Evolutionary conservation across 2,888 invertebrate genomes (phyloP).

Genomic region (Lithosia quadra): DNA sequence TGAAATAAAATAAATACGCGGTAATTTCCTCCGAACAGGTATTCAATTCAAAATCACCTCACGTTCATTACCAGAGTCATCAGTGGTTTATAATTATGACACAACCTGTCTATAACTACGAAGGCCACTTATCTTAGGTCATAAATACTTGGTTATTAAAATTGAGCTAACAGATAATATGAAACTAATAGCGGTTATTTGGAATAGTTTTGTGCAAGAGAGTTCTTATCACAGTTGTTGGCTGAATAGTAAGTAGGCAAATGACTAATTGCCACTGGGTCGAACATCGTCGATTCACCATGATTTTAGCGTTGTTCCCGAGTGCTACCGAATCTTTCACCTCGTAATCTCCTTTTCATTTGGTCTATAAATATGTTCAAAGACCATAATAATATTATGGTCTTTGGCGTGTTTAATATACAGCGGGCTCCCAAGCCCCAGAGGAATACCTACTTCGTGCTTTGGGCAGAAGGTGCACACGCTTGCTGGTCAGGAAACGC

Average conservation of each 20-base stretch:
- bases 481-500: too few relatives aligned
- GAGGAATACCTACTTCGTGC: too few relatives aligned
- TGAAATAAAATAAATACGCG: too few relatives aligned
- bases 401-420: too few relatives aligned
- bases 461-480: too few relatives aligned
- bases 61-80: background rate
- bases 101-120: background rate
- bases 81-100: background rate
- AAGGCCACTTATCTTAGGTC: background rate
- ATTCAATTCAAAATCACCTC: too few relatives aligned
- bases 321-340: background rate
- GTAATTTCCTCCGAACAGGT: too few relatives aligned
- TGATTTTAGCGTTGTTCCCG: too few relatives aligned
- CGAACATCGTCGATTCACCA: too few relatives aligned
- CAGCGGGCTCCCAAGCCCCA: too few relatives aligned
- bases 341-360: background rate
- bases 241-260: background rate
- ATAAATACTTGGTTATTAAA: background rate
- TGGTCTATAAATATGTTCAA: too few relatives aligned
- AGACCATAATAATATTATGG: too few relatives aligned
- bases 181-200: background rate
- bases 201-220: background rate
- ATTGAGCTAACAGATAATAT: background rate
- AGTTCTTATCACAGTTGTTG: background rate
- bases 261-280: background rate